Base-by-base conservation (phyloP, 1,140 invertebrate genomes). In the Gonatopus flavifemur region DNA sequence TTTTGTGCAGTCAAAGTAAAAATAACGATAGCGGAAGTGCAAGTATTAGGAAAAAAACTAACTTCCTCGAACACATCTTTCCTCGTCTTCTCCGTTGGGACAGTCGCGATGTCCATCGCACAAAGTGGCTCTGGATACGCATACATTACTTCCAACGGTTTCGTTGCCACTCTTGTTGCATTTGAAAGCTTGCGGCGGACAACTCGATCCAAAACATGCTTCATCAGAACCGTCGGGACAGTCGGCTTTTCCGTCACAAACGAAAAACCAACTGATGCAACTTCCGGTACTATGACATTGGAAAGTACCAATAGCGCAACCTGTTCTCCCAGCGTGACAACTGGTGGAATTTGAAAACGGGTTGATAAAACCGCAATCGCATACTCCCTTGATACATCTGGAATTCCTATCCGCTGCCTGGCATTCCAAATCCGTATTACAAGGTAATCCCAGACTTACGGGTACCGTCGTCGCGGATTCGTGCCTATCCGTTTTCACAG, bases 251-350 rank as follows among this genome's bases (percentile, higher is more conserved):
- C 91, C 91, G 72, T 97, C 94, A 76, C 95, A 98, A 0, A 94
- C 88, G 77, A 94, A 96, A 74, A 90, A 91, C 84, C 88, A 89
- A 59, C 88, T 90, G 62, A 97, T 93, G 74, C 94, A 97, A 2
- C 84, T 80, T 1, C 91, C 91, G 46, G 88, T 87, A 49, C 84
- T 86, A 39, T 90, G 83, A 62, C 89, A 91, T 83, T 91, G 77
- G 75, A 94, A 95, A 1, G 91, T 94, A 31, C 89, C 88, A 4
- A 85, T 82, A 51, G 87, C 81, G 65, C 92, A 94, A 21, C 91
- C 91, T 10, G 84, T 85, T 52, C 82, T 84, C 4, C 79, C 69
- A 1, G 89, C 87, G 5, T 83, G 84, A 70, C 92, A 94, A 35
- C 79, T 78, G 7, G 72, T 68, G 2, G 76, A 78, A 19, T 16